A percentile compares a stretch with the other conserved stretches of the same genome.
Evolutionary conservation across 2,797 vertebrate species (phyloP).

Genomic region (Sebastes wilsoni): DNA sequence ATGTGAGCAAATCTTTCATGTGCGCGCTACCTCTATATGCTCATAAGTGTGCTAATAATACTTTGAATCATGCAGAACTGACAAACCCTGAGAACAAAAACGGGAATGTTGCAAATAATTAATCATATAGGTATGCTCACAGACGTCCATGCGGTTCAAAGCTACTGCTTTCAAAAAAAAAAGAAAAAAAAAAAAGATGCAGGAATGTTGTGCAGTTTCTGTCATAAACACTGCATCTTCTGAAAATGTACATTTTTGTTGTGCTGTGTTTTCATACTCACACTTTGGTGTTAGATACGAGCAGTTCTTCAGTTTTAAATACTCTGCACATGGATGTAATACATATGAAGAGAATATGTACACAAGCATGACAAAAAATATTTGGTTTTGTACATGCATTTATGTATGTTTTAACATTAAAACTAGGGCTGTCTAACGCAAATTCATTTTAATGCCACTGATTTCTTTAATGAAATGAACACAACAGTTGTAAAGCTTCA

Average conservation of each 20-base stretch:
- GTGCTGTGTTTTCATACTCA: neutral
- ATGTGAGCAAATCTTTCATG: neutral
- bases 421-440: too few species aligned
- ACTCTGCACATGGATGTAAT: neutral
- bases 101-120: conserved; percentile 5
- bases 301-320: neutral
- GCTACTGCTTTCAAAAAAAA: neutral
- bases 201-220: neutral
- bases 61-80: neutral
- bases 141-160: neutral
- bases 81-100: conserved; percentile 7
- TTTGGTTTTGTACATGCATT: neutral
- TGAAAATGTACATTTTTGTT: neutral
- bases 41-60: neutral
- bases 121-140: neutral
- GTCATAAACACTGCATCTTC: neutral
- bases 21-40: neutral
- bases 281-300: conserved; percentile 1
- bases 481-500: too few species aligned
- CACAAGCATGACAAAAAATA: neutral
- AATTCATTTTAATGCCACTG: too few species aligned
- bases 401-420: neutral
- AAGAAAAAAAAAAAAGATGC: neutral
- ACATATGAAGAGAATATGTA: neutral
- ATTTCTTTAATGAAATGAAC: too few species aligned